Evolutionary conservation across 2,113 vertebrate species (phyloP).

Genomic region (Marmota monax): DNA sequence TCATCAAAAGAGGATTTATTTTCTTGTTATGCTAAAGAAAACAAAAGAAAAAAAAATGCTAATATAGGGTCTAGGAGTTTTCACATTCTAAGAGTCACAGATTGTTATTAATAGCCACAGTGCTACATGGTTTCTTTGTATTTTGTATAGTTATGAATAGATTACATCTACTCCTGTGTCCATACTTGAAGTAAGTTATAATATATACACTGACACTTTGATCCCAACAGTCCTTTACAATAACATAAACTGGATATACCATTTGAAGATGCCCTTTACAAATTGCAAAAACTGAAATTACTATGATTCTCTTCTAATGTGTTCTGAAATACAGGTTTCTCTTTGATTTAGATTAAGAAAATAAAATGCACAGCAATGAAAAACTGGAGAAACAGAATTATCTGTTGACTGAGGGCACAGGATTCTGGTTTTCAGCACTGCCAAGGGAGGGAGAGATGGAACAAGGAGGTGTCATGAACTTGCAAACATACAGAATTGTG

Average conservation of each 20-base stretch:
- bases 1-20: neutral
- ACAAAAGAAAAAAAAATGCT: neutral
- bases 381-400: neutral
- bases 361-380: neutral
- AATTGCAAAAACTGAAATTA: too few species aligned
- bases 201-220: neutral
- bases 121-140: too few species aligned
- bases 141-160: neutral
- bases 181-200: neutral
- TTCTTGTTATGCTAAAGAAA: neutral
- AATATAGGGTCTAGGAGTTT: neutral
- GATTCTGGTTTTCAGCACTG: too few species aligned
- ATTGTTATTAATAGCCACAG: neutral
- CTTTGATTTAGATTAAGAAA: neutral
- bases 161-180: neutral
- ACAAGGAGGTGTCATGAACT: too few species aligned
- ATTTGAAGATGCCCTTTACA: too few species aligned
- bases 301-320: too few species aligned
- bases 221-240: too few species aligned
- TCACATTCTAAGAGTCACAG: neutral
- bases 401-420: too few species aligned
- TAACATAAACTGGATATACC: too few species aligned
- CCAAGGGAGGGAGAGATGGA: too few species aligned
- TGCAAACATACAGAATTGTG: too few species aligned
- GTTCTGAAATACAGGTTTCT: neutral